phyloP scores from a whole-genome alignment of 2,888 invertebrate species.

The Chloromyia formosa region DNA sequence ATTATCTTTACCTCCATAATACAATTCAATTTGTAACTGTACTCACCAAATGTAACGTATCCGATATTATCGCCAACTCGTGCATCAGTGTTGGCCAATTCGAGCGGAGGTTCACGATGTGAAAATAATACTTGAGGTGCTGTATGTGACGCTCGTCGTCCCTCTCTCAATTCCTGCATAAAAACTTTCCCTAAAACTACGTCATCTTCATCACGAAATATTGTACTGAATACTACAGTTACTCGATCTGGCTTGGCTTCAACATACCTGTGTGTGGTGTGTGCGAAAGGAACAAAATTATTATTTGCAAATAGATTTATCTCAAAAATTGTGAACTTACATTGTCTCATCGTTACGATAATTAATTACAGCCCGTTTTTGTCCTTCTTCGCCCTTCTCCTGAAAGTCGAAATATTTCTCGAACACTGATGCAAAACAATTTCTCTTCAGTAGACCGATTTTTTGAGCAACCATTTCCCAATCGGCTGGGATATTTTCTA shows the following conservation, averaged over 20 bases:
- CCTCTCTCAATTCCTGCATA: constrained; percentile 99
- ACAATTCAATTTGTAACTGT: not conserved
- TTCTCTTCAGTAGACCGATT: constrained; percentile 93
- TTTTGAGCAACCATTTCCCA: constrained; percentile 91
- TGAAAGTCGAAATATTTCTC: constrained; percentile 99
- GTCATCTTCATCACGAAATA: constrained; percentile 98
- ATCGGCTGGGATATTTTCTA: constrained; percentile 90
- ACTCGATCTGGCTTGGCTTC: constrained; percentile 98
- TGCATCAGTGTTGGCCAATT: constrained; percentile 93
- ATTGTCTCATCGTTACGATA: constrained; percentile 99
- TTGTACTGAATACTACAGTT: constrained; percentile 98
- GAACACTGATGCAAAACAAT: constrained; percentile 99
- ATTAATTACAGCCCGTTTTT: constrained; percentile 96
- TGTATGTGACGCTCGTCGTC: constrained; percentile 93
- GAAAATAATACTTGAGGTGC: constrained; percentile 91
- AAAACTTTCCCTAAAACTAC: constrained; percentile 99
- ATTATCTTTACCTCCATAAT: too few species aligned
- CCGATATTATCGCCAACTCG: constrained; percentile 96
- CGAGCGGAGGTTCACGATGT: constrained; percentile 96
- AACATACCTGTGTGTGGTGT: constrained; percentile 83
- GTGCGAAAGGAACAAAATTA: not conserved
- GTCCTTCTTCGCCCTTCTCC: constrained; percentile 88
- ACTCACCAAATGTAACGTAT: constrained; percentile 96
- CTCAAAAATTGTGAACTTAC: constrained; percentile 68
- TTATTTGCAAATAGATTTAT: not conserved